These are phyloP conservation scores for Barypeithes pellucidus DNA, from an alignment of 2,888 invertebrate species.

Conservation along the genomic window DNA sequence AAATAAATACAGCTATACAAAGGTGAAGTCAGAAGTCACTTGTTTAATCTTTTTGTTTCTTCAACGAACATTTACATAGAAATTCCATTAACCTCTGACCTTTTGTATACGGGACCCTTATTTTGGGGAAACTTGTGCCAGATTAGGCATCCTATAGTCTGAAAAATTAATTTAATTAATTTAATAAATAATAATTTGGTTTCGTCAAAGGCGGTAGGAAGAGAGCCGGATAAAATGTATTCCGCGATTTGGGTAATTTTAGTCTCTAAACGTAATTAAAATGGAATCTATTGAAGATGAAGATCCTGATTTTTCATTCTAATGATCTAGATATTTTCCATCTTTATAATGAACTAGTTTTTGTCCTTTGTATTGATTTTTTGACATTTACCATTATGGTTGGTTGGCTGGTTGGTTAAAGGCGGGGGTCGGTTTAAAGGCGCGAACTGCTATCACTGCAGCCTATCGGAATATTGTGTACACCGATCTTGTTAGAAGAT, in stretches of 20 bases:
- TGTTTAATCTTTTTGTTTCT: constrained; percentile 8
- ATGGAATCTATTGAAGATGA: no score
- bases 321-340: no score
- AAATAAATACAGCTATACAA: neutral
- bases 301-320: no score
- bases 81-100: constrained; percentile 20
- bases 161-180: constrained; percentile 14
- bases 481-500: no score
- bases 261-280: no score
- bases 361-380: no score
- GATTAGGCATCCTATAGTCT: constrained; percentile 6
- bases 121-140: constrained; percentile 1
- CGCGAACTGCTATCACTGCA: no score
- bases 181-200: neutral
- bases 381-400: no score
- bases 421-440: no score
- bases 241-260: neutral
- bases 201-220: neutral
- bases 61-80: constrained; percentile 1
- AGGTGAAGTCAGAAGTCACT: neutral
- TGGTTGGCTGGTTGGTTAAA: no score
- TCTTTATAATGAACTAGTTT: no score
- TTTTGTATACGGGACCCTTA: neutral
- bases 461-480: no score
- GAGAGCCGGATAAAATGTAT: neutral